Evolutionary conservation across 2,113 vertebrate genomes (phyloP), one percentile per base, ranked within the genome.

Genomic region (Entomyzon cyanotis): DNA sequence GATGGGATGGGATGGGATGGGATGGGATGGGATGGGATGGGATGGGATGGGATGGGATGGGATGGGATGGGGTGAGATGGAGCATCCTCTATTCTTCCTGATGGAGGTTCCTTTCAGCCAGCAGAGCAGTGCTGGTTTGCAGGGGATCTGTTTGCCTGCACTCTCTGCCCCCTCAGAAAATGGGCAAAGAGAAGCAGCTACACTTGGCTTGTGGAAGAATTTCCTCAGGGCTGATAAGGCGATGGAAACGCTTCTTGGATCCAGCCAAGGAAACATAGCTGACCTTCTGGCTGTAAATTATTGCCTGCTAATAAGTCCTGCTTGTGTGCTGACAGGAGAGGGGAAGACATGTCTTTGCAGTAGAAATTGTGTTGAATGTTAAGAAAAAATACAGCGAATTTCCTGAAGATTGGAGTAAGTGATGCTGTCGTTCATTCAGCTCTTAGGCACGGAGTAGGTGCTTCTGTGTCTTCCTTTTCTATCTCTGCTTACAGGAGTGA

Each of bases 401-500:
- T 74, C 41, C 64, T 7, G 4, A 75, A 81, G 53, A 27, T 19
- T 56, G 49, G 92, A 90, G 80, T 92, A 89, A 88, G 60, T 71
- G 63, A 78, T 58, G 42, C 62, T 89, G 88, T 71, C 9, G 0
- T 82, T 96, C 88, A 93, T 96, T 97, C 88, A 94, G 90, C 64
- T 87, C 80, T 76, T 20, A 59, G 90, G 42, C 10, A 15, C 10
- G 9, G 80, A 92, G 86, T 93, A 94, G 76, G 88, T 93, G 52
- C 93, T 93, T 42, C 90, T 82, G 92, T 92, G 92, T 89, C 88
- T 96, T 93, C 83, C 80, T 88, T 93, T 96, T 90, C 94, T 64
- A 33, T 41, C 93, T 89, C 76, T 33, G 16, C 74, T 88, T 64
- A 69, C 85, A 95, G 86, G 53, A 94, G 65, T 84, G 93, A 75